Evolutionary conservation across 2,113 vertebrate genomes (phyloP), one percentile per base, ranked within the genome.

Genomic region (Noctilio leporinus): DNA sequence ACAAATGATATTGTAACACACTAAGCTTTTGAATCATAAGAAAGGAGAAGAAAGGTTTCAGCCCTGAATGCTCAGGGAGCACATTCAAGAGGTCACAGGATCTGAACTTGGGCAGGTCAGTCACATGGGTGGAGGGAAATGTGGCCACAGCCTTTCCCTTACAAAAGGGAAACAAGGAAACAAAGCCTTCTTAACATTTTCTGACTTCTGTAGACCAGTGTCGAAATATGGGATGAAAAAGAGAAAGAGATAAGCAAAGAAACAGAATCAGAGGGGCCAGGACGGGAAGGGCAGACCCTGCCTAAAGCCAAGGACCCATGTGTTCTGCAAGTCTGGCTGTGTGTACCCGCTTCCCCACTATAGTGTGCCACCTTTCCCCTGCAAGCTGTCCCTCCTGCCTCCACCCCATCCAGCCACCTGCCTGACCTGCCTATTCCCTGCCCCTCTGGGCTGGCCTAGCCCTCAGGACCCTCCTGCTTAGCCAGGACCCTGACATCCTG

Each of bases 291-390:
- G n/a, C 8, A 8, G 35, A 10, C 28, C 24, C 72, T 10, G n/a
- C n/a, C 73, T 30, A 20, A 2, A 16, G 19, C 51, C 30, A 33
- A 33, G 24, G 24, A 35, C 16, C 11, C 24, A 0, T 1, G 10
- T 30, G 35, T 22, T 22, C 49, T 55, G 10, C 64, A 38, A 4
- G 16, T 35, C 15, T 1, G 1, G 14, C 62, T 28, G 33, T 67
- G 82, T 43, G 78, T 30, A 33, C 16, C 78, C 3, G 35, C 2
- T 5, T 17, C 26, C 22, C 53, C 40, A 59, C 64, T 49, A 3
- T 4, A 45, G 38, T 4, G 2, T 1, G 15, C 86, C 14, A 33
- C 24, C n/a, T 14, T 2, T 1, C 51, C 26, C 22, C 24, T 0
- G 10, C 59, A 5, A 33, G 86, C 73, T 77, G n/a, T 35, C 12